Evolutionary conservation across 2,888 invertebrate genomes (phyloP).

Genomic region (Herminia tarsipennalis): DNA sequence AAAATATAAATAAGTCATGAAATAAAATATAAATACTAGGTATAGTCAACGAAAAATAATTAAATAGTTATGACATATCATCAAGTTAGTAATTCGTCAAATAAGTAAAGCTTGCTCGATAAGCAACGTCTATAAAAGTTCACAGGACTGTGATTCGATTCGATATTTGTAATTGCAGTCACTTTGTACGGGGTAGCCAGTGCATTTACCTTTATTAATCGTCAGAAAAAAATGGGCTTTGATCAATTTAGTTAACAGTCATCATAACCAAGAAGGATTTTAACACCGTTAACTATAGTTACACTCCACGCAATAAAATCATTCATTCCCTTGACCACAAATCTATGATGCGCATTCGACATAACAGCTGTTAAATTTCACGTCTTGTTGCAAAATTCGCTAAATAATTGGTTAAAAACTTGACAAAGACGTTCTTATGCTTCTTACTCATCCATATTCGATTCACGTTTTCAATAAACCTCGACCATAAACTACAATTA

Average conservation of each 20-base stretch:
- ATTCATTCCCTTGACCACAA: constrained; percentile 20
- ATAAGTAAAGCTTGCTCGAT: no score
- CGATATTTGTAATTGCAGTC: no score
- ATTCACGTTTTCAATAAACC: constrained; percentile 9
- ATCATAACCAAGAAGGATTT: constrained; percentile 13
- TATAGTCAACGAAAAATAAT: no score
- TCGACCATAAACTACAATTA: constrained; percentile 27
- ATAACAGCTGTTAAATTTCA: constrained; percentile 7
- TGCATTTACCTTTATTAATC: no score
- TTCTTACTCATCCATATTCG: constrained; percentile 13
- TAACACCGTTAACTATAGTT: constrained; percentile 41
- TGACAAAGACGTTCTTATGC: constrained; percentile 7
- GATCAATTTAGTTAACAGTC: constrained; percentile 41
- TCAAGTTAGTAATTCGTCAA: no score
- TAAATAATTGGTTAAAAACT: constrained; percentile 5
- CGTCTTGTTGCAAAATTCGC: constrained; percentile 9
- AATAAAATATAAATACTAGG: no score
- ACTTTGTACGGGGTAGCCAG: no score
- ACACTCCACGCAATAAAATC: constrained; percentile 18
- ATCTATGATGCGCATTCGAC: constrained; percentile 10
- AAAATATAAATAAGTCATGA: no score
- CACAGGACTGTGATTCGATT: no score
- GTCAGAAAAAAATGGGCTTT: constrained; percentile 37
- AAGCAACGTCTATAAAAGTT: no score
- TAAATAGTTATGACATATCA: no score